Percentiles rank a stretch among this genome's conserved stretches.
These are phyloP conservation scores for Anguilla anguilla DNA, from an alignment of 2,797 vertebrate genomes.

Conservation along the genomic window DNA sequence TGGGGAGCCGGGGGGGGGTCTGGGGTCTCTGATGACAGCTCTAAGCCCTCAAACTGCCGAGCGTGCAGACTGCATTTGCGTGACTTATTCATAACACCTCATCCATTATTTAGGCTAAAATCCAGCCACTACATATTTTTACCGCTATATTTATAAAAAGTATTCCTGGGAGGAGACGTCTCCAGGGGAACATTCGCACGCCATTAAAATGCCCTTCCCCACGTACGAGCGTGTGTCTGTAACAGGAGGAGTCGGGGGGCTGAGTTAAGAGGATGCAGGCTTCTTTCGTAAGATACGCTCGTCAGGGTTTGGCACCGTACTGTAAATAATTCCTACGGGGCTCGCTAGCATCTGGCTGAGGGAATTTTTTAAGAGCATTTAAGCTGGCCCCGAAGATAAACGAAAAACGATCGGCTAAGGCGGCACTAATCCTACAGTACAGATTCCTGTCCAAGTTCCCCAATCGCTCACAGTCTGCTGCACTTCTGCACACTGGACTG, in stretches of 20 bases:
- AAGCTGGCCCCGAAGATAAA: neutral
- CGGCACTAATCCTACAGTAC: neutral
- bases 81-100: conserved; percentile 27
- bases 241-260: neutral
- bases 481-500: neutral
- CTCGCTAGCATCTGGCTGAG: neutral
- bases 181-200: neutral
- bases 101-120: conserved; percentile 23
- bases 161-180: neutral
- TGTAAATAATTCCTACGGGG: neutral
- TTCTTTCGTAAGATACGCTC: neutral
- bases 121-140: neutral
- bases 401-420: neutral
- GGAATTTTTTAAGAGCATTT: neutral
- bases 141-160: conserved; percentile 15
- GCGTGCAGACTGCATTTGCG: neutral
- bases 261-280: neutral
- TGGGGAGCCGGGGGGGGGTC: neutral
- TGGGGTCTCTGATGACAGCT: neutral
- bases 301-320: neutral
- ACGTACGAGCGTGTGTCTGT: neutral
- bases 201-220: neutral
- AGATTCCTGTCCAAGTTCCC: neutral
- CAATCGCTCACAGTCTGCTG: neutral
- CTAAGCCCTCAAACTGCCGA: neutral